Base-by-base conservation (phyloP, 2,888 invertebrate species). In the Cancer borealis region DNA sequence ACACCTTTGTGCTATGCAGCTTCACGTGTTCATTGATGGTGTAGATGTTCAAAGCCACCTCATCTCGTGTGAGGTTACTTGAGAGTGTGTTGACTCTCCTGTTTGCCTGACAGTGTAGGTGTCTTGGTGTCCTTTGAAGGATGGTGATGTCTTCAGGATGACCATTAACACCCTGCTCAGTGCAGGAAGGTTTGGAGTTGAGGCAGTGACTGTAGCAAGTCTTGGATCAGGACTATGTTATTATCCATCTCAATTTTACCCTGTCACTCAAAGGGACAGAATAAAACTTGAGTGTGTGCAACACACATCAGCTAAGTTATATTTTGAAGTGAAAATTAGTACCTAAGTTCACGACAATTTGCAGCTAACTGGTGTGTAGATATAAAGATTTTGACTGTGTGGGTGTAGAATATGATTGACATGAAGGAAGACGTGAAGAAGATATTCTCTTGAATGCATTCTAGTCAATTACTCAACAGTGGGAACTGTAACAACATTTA, bases 401-500 rank as follows among this genome's bases (percentile, higher is more conserved):
- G 10, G 84, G 10, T 84, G 84, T 39, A 84, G 84, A 84, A 84
- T 84, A 30, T 84, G 30, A 39, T 84, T 26, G 39, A 3, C 3
- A 66, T 39, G 39, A 30, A 84, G 84, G 84, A 84, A 39, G 21
- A 30, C 12, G 39, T 84, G 39, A 84, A 79, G 73, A 79, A 84
- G 84, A 84, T 73, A 73, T 39, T 66, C 90, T 79, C 79, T 90
- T 90, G 89, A 46, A 93, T 66, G 46, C 91, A 93, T 91, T 93
- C 93, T 93, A 93, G 93, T 93, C 93, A 93, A 49, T 88, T 12
- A 46, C 91, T 60, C 87, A 46, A 66, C n/a, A 26, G 46, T 39
- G 91, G 66, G 39, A 39, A 91, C 39, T 10, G 45, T 30, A 14
- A 66, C 26, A 39, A 30, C 17, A 45, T 45, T 46, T 3, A 45